Evolutionary conservation across 2,888 invertebrate species (phyloP).

Genomic region (Tenthredo scrophulariae): DNA sequence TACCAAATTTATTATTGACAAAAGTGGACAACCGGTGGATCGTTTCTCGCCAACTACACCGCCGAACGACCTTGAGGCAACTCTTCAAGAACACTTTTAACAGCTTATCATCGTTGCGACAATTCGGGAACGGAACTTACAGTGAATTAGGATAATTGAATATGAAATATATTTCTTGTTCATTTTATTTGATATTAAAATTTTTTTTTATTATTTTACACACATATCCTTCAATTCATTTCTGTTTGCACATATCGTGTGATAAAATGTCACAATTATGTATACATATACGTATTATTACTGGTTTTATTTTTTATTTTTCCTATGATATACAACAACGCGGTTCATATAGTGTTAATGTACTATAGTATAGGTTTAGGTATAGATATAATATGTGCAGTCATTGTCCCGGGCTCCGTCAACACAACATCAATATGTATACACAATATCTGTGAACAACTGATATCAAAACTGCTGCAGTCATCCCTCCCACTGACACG

Average conservation of each 20-base stretch:
- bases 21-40: conserved; percentile 83
- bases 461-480: conserved; percentile 55
- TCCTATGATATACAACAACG: background rate
- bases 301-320: no score
- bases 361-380: background rate
- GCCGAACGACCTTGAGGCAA: conserved; percentile 79
- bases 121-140: background rate
- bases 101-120: background rate
- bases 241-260: background rate
- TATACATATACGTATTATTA: conserved; percentile 15
- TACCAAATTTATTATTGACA: conserved; percentile 89
- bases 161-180: conserved; percentile 10
- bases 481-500: conserved; percentile 62
- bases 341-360: background rate
- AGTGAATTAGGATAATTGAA: no score
- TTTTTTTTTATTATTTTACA: background rate
- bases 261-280: conserved; percentile 8
- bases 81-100: conserved; percentile 78
- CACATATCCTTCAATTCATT: background rate
- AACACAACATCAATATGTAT: conserved; percentile 52
- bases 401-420: conserved; percentile 24
- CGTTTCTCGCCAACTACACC: conserved; percentile 81
- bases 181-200: no score
- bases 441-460: conserved; percentile 55
- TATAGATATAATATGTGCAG: background rate